Evolutionary conservation across 2,797 vertebrate genomes (phyloP).

Genomic region (Peromyscus aztecus): DNA sequence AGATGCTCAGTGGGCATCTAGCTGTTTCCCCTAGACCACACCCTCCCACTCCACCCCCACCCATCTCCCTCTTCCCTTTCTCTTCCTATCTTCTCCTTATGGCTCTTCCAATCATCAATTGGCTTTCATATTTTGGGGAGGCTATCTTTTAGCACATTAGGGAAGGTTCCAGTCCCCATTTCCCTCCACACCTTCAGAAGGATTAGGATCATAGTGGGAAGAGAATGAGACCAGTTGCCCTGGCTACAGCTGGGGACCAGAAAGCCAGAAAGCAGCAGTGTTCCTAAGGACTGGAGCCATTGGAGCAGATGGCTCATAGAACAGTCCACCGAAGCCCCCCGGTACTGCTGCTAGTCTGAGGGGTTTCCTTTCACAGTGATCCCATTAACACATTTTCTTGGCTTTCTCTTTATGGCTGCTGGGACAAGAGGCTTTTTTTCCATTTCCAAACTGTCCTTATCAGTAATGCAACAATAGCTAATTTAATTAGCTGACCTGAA

Average conservation of each 20-base stretch:
- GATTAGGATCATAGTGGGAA: no score
- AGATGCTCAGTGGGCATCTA: neutral
- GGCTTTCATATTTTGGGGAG: neutral
- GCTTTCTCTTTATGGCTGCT: constrained; percentile 60
- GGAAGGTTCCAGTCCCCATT: neutral
- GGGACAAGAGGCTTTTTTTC: constrained; percentile 61
- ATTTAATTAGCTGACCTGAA: constrained; percentile 86
- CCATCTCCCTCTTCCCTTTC: accelerated
- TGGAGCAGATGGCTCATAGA: constrained; percentile 52
- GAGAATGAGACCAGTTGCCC: neutral
- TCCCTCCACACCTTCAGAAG: neutral
- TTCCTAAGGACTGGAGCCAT: neutral
- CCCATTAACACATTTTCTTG: constrained; percentile 71
- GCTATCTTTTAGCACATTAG: neutral
- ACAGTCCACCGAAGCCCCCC: neutral
- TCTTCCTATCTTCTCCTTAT: accelerated
- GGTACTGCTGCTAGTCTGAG: neutral
- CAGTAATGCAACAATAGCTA: constrained; percentile 84
- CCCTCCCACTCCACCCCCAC: accelerated
- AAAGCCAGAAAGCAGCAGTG: neutral
- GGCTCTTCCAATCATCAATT: neutral
- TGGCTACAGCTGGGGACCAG: neutral
- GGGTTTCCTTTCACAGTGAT: constrained; percentile 29
- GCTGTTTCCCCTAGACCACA: neutral
- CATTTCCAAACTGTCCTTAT: constrained; percentile 83